Percentiles rank a stretch among this genome's conserved stretches.
Conservation (phyloP, 2,797 vertebrate genomes). For the Sebastes steindachneri region DNA sequence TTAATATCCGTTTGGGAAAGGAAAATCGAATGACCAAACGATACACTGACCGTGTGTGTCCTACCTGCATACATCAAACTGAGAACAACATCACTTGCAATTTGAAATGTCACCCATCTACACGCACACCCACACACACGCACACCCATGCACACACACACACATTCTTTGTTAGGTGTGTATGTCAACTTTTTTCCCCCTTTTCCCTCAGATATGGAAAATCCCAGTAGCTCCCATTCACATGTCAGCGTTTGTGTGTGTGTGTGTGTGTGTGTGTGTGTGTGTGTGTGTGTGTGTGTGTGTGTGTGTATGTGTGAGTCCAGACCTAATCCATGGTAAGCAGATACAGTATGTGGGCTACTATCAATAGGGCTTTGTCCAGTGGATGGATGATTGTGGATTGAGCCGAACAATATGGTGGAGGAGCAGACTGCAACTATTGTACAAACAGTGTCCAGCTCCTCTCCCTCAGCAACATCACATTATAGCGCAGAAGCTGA, state of each 20-base stretch:
- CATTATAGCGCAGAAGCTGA: neutral
- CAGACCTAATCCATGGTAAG: slow-evolving; percentile 47
- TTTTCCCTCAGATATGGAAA: slow-evolving; percentile 4
- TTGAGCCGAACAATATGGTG: slow-evolving; percentile 14
- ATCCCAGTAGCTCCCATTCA: slow-evolving; percentile 30
- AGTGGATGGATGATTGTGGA: neutral
- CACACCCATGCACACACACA: neutral
- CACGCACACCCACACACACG: too few relatives aligned
- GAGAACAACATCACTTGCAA: neutral
- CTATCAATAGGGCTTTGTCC: slow-evolving; percentile 66
- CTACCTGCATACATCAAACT: neutral
- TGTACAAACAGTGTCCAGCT: neutral
- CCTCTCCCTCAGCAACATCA: neutral
- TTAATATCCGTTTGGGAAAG: too few relatives aligned
- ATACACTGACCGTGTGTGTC: neutral
- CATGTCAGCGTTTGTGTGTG: slow-evolving; percentile 14
- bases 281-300: neutral
- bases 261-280: neutral
- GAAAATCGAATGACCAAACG: too few relatives aligned
- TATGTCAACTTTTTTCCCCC: neutral
- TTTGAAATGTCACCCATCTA: slow-evolving; percentile 1
- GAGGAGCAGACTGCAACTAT: slow-evolving; percentile 25
- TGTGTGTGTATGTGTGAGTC: neutral
- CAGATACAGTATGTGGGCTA: slow-evolving; percentile 41
- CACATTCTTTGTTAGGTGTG: neutral